Evolutionary conservation across 30 jellyfish, hydroid and myxozoan species (phyloP).

Genomic region (Aurelia aurita complex sp. Pacific): DNA sequence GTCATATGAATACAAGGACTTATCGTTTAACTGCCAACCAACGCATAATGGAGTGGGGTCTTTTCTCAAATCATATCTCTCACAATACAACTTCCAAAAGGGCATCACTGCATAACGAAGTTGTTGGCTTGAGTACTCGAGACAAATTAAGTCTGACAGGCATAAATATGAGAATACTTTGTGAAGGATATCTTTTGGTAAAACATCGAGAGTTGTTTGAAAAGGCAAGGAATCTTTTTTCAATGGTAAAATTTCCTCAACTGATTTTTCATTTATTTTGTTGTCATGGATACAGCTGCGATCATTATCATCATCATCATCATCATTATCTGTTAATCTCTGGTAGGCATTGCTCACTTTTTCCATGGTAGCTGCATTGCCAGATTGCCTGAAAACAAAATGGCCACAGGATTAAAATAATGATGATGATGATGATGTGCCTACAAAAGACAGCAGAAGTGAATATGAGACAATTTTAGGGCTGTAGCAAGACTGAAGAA

Average conservation of each 20-base stretch:
- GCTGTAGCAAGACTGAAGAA: too few species aligned
- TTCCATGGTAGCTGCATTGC: constrained; percentile 1
- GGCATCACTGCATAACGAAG: constrained; percentile 12
- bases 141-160: constrained; percentile 30
- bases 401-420: constrained; percentile 26
- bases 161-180: constrained; percentile 20
- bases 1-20: constrained; percentile 43
- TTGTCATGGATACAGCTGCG: neutral
- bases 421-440: constrained; percentile 3
- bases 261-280: neutral
- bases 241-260: neutral
- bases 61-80: constrained; percentile 2
- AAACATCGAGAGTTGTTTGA: constrained; percentile 18
- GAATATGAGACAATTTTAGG: too few species aligned
- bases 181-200: constrained; percentile 38
- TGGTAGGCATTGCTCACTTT: neutral
- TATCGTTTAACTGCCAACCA: constrained; percentile 59
- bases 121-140: constrained; percentile 7
- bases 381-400: constrained; percentile 35
- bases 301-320: constrained; percentile 15
- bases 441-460: too few species aligned
- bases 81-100: constrained; percentile 47
- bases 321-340: neutral
- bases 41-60: constrained; percentile 69
- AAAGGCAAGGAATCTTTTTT: neutral